Base-by-base conservation (phyloP, 2,113 vertebrate species). In the Podilymbus podiceps region DNA sequence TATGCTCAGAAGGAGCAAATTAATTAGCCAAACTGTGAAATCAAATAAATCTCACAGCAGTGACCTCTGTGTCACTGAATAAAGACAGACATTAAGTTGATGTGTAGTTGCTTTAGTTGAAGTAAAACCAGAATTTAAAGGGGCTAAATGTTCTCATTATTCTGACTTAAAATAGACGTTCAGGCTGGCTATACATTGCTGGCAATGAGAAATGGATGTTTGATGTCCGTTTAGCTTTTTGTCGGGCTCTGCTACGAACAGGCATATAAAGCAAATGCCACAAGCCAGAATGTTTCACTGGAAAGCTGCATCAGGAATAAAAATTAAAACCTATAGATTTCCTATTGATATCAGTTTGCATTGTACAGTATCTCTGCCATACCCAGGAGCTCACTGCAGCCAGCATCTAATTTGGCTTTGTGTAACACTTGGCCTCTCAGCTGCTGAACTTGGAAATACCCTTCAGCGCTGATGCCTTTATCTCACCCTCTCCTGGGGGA, bases 1-100 rank as follows among this genome's bases (percentile, higher is more conserved):
- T 81, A 55, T 13, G 90, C 80, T 95, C 89, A 73, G 96, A 98
- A 97, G 49, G 97, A 97, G 89, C 97, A 96, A 97, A 98, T 98
- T 98, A 98, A 98, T 98, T 98, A 98, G 84, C 82, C 94, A 93
- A 94, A 92, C 96, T 95, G 95, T 74, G 92, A 96, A 98, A 97
- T 98, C 97, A 96, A 96, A 97, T 97, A 95, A 97, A 97, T 97
- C 96, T 98, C 97, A 49, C 95, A 97, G 97, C 94, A 56, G 94
- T 92, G 97, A 98, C 97, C 97, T 95, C 92, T 25, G 58, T 85
- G 94, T 91, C 84, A 74, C 85, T 53, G 83, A 95, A 93, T 89
- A 88, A 93, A 96, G 96, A 75, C 46, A 96, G 90, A 89, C 81
- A 82, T 94, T 82, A 95, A 95, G 90, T 55, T 97, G 96, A 88